Base-by-base conservation (phyloP, 2,113 vertebrate species). In the Apus apus region DNA sequence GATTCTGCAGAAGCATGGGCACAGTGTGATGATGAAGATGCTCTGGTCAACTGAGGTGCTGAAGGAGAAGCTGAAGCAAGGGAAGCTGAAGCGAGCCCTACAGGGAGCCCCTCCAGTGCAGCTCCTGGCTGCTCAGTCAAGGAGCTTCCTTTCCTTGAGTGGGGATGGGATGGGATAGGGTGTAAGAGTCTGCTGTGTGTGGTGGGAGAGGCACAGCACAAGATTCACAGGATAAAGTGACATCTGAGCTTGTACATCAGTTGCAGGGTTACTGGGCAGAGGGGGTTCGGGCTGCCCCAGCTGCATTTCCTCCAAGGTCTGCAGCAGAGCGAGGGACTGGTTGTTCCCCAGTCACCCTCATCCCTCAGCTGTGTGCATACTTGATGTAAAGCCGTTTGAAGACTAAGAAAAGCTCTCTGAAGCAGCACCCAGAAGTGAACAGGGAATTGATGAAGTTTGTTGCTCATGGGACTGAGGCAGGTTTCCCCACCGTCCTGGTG, bases 1-100 rank as follows among this genome's bases (percentile, higher is more conserved):
- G 26, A 60, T 30, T 13, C 15, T 0, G 1, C 9, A 25, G 54
- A 64, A 34, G 11, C 2, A 2, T 0, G 1, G 76, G 9, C 13
- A 67, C 21, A 16, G 60, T 29, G 19, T 14, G 32, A 48, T 29
- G 54, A 16, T 45, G 34, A 71, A 56, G 46, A 27, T 38, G 46
- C 34, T 50, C 16, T 66, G 70, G 23, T 46, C 38, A 65, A 5
- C 14, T 0, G 1, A 76, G 40, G 30, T 1, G 15, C 53, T 51
- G 58, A 58, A 64, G 57, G 45, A 70, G 43, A 80, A 14, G 25
- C 25, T 75, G 64, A 45, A 85, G 17, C 29, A 27, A 74, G 68
- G 15, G 34, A 8, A 74, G 25, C 17, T 50, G 67, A 43, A 50
- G 26, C 12, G 29, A 88, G 23, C 17, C 40, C 23, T 18, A 15